Evolutionary conservation across 2,113 vertebrate species (phyloP), one percentile per base, ranked within the genome.

Genomic region (Panurus biarmicus): DNA sequence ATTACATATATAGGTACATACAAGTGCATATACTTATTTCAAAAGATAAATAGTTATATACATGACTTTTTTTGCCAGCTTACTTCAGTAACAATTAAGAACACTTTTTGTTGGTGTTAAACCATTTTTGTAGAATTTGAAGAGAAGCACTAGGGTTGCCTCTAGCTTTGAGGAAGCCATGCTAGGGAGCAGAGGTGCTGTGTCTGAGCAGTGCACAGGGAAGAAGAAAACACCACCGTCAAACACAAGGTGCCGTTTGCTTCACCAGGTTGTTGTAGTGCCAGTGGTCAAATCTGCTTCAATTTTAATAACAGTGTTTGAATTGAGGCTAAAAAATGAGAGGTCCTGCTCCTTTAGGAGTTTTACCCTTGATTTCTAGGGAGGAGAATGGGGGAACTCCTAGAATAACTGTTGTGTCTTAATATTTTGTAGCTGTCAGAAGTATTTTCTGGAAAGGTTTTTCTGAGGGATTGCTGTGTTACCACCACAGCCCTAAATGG

Each of bases 131-230:
- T 61, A 35, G 35, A 65, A 70, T 31, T 12, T 2, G 1, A 76
- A 47, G 40, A 51, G 53, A 11, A 75, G 11, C 10, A 3, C 62
- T n/a, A 25, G 22, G 1, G 4, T 14, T 71, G 11, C 11, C 28
- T 57, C 28, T n/a, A 5, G 23, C 29, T 80, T 31, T 36, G 28
- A 61, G 36, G 54, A 64, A 56, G 44, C 44, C 8, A 3, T 36
- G 0, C 0, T 3, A 7, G 45, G 17, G 14, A 29, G 6, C 1
- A 1, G 20, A 7, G 44, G 11, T 14, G 14, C 31, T 47, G 13
- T 36, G 35, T 29, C 19, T 42, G 47, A 50, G 44, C 62, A 22
- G 25, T 3, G 25, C 21, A 8, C 25, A 47, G 40, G 26, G 54
- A 56, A 33, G 54, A 73, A 50, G 65, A 21, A 85, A 61, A 14